phyloP scores from a whole-genome alignment of 2,113 vertebrate genomes.

The Prietella phreatophila region DNA sequence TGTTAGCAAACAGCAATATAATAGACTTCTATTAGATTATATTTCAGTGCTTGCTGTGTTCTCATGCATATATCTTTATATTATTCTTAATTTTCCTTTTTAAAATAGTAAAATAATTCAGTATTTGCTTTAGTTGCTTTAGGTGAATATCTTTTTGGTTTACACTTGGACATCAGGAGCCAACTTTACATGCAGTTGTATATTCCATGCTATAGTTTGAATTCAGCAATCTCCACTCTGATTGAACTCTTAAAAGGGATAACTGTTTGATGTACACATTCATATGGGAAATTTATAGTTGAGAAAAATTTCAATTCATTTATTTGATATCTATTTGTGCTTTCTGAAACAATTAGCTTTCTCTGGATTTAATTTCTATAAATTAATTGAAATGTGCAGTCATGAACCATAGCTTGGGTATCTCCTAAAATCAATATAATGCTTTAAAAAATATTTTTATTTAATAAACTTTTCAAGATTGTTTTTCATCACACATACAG shows the following conservation, averaged over 20 bases:
- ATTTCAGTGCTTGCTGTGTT: no score
- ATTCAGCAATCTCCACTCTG: neutral
- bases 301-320: neutral
- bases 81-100: no score
- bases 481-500: neutral
- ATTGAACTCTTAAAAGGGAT: neutral
- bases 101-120: no score
- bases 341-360: neutral
- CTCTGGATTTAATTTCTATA: neutral
- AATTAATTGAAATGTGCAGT: neutral
- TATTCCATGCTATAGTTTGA: neutral
- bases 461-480: neutral
- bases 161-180: neutral
- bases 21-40: no score
- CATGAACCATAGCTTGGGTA: neutral
- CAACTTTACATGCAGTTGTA: neutral
- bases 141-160: neutral
- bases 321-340: neutral
- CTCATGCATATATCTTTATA: no score
- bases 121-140: no score
- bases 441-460: neutral
- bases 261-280: neutral
- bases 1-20: no score
- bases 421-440: neutral
- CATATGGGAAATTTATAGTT: neutral